Percentiles rank a stretch among this genome's conserved stretches.
Evolutionary conservation across 2,113 vertebrate species (phyloP).

Genomic region (Leucosticte australis): DNA sequence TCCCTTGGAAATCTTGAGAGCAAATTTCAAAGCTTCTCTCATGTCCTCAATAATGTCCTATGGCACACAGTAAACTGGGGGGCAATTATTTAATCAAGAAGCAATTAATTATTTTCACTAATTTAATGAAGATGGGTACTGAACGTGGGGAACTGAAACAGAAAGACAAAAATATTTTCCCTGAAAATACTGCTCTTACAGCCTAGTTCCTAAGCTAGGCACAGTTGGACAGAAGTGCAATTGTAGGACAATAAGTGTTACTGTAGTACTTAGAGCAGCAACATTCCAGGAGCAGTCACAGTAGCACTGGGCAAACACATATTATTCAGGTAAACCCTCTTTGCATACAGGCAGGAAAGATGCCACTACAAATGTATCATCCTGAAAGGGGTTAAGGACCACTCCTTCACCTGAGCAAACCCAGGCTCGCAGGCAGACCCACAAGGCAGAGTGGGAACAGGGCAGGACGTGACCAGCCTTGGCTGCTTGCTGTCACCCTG

Average conservation of each 20-base stretch:
- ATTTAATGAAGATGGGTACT: not conserved
- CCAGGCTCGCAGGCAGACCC: too few relatives aligned
- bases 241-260: not conserved
- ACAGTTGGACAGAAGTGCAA: not conserved
- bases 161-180: not conserved
- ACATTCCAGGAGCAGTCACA: not conserved
- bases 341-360: not conserved
- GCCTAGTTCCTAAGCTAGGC: not conserved
- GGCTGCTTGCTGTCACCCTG: not conserved
- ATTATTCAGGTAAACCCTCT: not conserved
- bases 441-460: accelerated
- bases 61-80: not conserved
- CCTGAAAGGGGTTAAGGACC: accelerated
- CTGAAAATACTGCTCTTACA: not conserved
- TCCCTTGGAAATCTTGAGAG: not conserved
- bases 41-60: not conserved
- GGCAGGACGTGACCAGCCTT: accelerated
- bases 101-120: constrained; percentile 35
- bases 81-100: not conserved
- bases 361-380: accelerated
- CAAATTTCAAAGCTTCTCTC: not conserved
- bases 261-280: not conserved
- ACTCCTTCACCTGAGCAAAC: accelerated
- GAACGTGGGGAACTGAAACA: not conserved
- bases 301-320: not conserved